Conservation (phyloP, 2,797 vertebrate genomes). For the Alfaro cultratus region DNA sequence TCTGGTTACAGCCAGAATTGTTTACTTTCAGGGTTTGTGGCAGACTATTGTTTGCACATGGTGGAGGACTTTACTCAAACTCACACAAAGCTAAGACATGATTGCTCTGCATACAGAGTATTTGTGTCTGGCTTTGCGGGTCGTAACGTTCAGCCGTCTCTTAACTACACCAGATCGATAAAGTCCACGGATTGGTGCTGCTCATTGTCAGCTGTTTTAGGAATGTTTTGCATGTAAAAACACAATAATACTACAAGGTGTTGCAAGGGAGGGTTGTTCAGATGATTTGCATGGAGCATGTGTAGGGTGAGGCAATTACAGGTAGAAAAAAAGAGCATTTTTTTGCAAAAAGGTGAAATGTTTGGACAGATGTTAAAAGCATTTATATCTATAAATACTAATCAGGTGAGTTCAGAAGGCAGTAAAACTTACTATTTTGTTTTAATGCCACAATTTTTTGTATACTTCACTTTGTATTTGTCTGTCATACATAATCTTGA, state of each 20-base stretch:
- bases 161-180: constrained; percentile 4
- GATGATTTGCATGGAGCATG: constrained; percentile 18
- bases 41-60: constrained; percentile 77
- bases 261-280: constrained; percentile 5
- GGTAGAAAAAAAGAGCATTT: background rate
- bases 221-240: constrained; percentile 4
- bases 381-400: background rate
- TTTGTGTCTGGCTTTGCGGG: constrained; percentile 53
- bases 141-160: constrained; percentile 28
- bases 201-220: constrained; percentile 9
- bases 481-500: background rate
- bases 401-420: background rate
- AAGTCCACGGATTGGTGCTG: constrained; percentile 1
- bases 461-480: background rate
- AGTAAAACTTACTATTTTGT: background rate
- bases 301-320: constrained; percentile 8
- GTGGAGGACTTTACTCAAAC: constrained; percentile 77
- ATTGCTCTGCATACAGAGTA: constrained; percentile 67
- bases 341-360: background rate
- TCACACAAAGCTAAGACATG: constrained; percentile 64
- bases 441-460: background rate
- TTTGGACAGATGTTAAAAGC: background rate
- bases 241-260: background rate
- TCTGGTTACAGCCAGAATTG: constrained; percentile 39
- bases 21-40: constrained; percentile 81